These are phyloP conservation scores for Danaus chrysippus DNA, from an alignment of 2,888 invertebrate species.

Conservation along the genomic window DNA sequence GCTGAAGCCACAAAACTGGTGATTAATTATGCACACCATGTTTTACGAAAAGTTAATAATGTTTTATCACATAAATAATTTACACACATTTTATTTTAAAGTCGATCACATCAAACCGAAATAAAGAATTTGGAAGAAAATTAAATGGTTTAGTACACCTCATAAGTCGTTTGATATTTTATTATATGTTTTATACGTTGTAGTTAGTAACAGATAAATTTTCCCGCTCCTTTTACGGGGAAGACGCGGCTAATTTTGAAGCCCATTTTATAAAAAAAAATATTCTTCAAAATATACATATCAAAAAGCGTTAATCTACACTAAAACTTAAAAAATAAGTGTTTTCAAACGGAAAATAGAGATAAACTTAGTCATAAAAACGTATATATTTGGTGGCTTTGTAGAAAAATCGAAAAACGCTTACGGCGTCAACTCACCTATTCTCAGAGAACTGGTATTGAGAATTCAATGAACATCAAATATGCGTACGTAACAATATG, in stretches of 20 bases:
- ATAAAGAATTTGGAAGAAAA: too few relatives aligned
- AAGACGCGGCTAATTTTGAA: too few relatives aligned
- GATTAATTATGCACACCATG: conserved; percentile 31
- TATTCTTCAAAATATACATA: too few relatives aligned
- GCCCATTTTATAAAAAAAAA: too few relatives aligned
- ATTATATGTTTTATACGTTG: too few relatives aligned
- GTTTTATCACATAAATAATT: not conserved
- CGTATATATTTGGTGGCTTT: conserved; percentile 8
- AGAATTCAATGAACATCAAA: conserved; percentile 29
- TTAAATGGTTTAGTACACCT: too few relatives aligned
- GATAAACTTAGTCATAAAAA: not conserved
- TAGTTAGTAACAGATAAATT: too few relatives aligned
- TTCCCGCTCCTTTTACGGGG: too few relatives aligned
- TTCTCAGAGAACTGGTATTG: conserved; percentile 28
- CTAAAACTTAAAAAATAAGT: too few relatives aligned
- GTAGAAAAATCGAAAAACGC: conserved; percentile 18
- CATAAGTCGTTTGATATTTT: too few relatives aligned
- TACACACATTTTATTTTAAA: not conserved
- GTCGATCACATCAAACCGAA: conserved; percentile 8
- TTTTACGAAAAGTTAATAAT: conserved; percentile 22
- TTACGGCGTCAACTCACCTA: conserved; percentile 13
- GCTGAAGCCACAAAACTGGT: conserved; percentile 29
- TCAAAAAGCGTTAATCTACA: too few relatives aligned
- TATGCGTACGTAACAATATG: not conserved
- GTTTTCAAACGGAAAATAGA: not conserved